phyloP scores from a whole-genome alignment of 2,888 invertebrate genomes.

The Nasonovia ribisnigri region DNA sequence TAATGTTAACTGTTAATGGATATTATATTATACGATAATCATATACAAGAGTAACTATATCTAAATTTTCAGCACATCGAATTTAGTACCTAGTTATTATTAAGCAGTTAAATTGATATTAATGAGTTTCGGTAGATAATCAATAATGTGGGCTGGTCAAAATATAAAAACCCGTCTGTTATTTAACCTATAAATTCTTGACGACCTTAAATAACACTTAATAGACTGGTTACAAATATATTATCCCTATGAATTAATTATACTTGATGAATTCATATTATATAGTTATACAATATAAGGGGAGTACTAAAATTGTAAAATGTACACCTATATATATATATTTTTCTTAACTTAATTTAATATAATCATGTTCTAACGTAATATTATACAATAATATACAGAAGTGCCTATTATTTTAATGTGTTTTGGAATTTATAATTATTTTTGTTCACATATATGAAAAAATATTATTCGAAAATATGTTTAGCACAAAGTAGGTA shows the following conservation, averaged over 20 bases:
- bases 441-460: neutral
- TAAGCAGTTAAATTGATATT: constrained; percentile 40
- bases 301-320: neutral
- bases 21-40: neutral
- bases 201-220: constrained; percentile 53
- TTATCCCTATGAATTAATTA: constrained; percentile 45
- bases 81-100: constrained; percentile 25
- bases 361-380: neutral
- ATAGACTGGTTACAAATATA: constrained; percentile 33
- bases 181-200: constrained; percentile 40
- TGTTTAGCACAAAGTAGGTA: neutral
- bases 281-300: neutral
- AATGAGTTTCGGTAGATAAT: constrained; percentile 46
- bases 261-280: neutral
- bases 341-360: neutral
- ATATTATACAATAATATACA: neutral
- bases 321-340: neutral
- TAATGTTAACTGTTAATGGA: neutral
- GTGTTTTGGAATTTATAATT: neutral
- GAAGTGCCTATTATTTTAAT: neutral
- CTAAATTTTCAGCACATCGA: neutral
- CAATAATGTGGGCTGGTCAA: constrained; percentile 41
- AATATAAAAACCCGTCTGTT: constrained; percentile 41
- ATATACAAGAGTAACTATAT: neutral
- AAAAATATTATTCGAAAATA: neutral